A percentile compares a stretch with the other conserved stretches of the same genome.
phyloP scores from a whole-genome alignment of 2,113 vertebrate genomes.

The Polypterus senegalus region DNA sequence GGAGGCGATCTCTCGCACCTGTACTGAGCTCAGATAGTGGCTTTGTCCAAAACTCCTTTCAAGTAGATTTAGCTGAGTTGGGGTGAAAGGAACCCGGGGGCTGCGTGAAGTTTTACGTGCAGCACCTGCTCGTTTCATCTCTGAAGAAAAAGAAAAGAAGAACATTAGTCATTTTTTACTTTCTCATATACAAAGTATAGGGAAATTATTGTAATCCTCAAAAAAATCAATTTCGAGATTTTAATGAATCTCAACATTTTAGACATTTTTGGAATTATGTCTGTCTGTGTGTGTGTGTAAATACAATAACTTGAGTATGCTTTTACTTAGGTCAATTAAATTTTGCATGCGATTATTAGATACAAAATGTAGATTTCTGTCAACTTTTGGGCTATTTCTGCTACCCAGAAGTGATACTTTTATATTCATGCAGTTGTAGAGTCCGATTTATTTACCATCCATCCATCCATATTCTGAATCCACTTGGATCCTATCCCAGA shows the following conservation, averaged over 20 bases:
- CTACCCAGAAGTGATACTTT: no score
- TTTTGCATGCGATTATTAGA: no score
- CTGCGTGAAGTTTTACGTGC: neutral
- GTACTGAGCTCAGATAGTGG: neutral
- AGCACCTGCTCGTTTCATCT: neutral
- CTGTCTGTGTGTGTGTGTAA: neutral
- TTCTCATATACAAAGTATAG: neutral
- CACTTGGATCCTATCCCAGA: no score
- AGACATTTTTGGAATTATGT: neutral
- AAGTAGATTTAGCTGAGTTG: conserved; percentile 1
- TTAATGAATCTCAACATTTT: neutral
- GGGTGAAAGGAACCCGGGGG: conserved; percentile 10
- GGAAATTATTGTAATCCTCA: neutral
- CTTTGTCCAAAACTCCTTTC: conserved; percentile 9
- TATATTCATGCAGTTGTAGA: no score
- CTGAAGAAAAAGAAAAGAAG: neutral
- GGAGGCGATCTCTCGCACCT: neutral
- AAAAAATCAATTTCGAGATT: neutral
- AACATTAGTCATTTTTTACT: neutral
- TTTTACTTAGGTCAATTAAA: no score
- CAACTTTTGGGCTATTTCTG: no score
- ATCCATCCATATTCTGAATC: no score
- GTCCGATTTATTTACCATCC: no score
- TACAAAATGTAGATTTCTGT: no score
- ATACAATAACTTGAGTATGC: no score